These are phyloP conservation scores for Ormyrus labotus DNA, from an alignment of 2,888 invertebrate genomes.

Conservation along the genomic window DNA sequence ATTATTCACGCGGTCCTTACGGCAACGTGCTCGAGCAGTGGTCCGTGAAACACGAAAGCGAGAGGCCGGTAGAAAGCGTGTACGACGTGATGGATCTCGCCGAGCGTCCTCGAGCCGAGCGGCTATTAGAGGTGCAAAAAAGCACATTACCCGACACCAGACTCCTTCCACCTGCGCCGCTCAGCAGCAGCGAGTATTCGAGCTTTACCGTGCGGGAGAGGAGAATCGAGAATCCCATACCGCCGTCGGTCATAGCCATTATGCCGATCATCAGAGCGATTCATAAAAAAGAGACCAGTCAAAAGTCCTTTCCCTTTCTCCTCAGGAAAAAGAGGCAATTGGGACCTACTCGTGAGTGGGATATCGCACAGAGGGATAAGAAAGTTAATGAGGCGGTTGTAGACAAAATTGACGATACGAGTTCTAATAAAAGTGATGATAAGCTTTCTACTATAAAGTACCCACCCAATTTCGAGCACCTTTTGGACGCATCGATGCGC, in stretches of 20 bases:
- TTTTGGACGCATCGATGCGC: conserved; percentile 64
- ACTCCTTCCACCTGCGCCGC: conserved; percentile 62
- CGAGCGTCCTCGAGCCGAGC: conserved; percentile 24
- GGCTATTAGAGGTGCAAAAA: conserved; percentile 22
- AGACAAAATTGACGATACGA: background rate
- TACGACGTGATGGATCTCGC: conserved; percentile 8
- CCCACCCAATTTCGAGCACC: conserved; percentile 52
- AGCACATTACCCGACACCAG: conserved; percentile 50
- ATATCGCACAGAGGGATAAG: conserved; percentile 40
- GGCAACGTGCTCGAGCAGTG: conserved; percentile 47
- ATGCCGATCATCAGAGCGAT: conserved; percentile 53
- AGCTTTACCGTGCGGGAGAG: conserved; percentile 47
- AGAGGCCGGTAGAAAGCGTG: conserved; percentile 45
- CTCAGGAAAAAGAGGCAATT: conserved; percentile 45
- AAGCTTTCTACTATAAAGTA: background rate
- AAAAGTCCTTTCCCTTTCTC: conserved; percentile 42
- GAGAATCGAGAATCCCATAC: background rate
- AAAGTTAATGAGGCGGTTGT: background rate
- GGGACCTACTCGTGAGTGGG: conserved; percentile 35
- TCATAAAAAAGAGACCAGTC: conserved; percentile 25
- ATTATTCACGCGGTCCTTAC: conserved; percentile 38
- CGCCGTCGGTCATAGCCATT: conserved; percentile 8
- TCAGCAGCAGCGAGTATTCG: conserved; percentile 59
- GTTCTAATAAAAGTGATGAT: background rate
- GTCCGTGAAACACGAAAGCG: conserved; percentile 58